These are phyloP conservation scores for Megatriorchis doriae DNA, from an alignment of 2,113 vertebrate species.

Conservation along the genomic window DNA sequence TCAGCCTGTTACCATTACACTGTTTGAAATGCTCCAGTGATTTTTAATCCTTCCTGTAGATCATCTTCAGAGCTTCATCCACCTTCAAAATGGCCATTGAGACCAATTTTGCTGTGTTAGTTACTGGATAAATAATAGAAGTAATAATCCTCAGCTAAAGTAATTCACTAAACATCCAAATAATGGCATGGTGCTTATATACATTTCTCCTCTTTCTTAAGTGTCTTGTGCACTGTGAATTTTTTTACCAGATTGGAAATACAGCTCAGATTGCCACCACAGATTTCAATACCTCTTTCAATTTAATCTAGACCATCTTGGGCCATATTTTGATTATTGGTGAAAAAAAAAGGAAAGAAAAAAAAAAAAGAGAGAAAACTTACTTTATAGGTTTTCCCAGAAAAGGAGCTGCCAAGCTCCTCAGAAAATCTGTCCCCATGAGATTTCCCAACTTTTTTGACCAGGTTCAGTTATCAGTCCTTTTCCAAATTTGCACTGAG, in stretches of 20 bases:
- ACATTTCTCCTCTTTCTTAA: neutral
- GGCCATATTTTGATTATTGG: neutral
- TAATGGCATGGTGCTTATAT: neutral
- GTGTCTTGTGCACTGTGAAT: neutral
- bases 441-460: neutral
- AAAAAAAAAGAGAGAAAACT: neutral
- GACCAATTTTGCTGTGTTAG: neutral
- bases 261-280: neutral
- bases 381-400: neutral
- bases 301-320: neutral
- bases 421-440: neutral
- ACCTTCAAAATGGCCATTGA: neutral
- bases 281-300: neutral
- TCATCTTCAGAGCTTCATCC: neutral
- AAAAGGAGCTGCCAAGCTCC: neutral
- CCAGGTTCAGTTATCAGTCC: neutral
- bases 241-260: neutral
- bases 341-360: accelerated
- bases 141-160: neutral
- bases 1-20: neutral
- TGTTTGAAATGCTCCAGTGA: neutral
- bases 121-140: neutral
- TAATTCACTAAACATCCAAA: neutral
- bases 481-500: neutral
- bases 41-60: neutral